Evolutionary conservation across 1,140 invertebrate species (phyloP).

Genomic region (Brachionus rubens): DNA sequence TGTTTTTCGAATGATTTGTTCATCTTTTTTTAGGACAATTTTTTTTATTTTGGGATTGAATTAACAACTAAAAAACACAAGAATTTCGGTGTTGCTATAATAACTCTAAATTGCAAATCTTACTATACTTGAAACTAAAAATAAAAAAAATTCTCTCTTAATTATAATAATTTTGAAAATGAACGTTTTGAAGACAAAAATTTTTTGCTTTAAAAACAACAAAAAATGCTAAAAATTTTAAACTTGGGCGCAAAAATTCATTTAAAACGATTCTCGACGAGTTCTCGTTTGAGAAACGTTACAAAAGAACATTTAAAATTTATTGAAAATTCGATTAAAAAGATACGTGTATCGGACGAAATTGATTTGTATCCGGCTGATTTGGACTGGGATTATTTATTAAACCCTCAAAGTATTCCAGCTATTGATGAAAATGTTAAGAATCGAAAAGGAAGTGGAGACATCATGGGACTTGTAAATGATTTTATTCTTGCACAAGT

Average conservation of each 20-base stretch:
- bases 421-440: not conserved
- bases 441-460: not conserved
- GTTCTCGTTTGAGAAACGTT: not conserved
- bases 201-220: not conserved
- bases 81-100: too few relatives aligned
- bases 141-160: too few relatives aligned
- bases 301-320: not conserved
- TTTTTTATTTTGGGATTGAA: conserved; percentile 26
- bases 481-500: not conserved
- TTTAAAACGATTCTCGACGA: not conserved
- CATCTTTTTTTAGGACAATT: not conserved
- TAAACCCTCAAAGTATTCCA: not conserved
- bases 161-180: too few relatives aligned
- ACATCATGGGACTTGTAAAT: conserved; percentile 13
- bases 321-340: conserved; percentile 21
- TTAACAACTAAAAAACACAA: too few relatives aligned
- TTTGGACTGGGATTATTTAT: conserved; percentile 14
- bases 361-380: conserved; percentile 22
- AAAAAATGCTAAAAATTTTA: not conserved
- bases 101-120: too few relatives aligned
- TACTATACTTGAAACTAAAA: too few relatives aligned
- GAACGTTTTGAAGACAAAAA: too few relatives aligned
- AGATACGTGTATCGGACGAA: conserved; percentile 19
- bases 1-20: conserved; percentile 50
- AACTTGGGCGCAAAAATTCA: not conserved